These are phyloP conservation scores for Dugesia japonica DNA, from an alignment of 2,888 invertebrate species.

Conservation along the genomic window DNA sequence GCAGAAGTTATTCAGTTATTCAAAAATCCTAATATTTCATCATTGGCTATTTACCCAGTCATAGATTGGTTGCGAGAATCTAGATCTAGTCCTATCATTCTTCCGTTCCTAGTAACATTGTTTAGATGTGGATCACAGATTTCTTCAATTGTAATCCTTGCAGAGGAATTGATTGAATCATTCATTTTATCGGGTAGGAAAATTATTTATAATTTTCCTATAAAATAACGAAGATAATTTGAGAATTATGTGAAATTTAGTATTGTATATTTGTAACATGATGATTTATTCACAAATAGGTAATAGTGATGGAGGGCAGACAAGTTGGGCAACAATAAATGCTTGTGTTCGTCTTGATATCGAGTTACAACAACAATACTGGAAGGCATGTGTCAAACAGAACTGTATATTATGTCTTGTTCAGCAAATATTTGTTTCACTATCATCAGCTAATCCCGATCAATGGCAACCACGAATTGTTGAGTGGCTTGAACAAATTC, in stretches of 20 bases:
- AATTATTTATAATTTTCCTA: too few relatives aligned
- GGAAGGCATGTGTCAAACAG: constrained; percentile 1
- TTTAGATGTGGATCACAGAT: not conserved
- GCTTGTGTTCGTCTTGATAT: not conserved
- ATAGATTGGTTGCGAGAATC: not conserved
- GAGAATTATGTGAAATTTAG: too few relatives aligned
- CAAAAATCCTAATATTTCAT: not conserved
- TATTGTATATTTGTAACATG: too few relatives aligned
- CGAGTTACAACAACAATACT: not conserved
- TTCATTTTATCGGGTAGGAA: not conserved
- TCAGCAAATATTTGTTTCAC: not conserved
- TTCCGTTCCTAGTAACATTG: not conserved
- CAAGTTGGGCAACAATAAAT: not conserved
- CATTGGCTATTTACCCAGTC: not conserved
- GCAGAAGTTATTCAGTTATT: not conserved
- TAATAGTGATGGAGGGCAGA: not conserved
- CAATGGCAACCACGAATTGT: not conserved
- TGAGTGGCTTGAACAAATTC: not conserved
- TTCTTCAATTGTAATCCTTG: not conserved
- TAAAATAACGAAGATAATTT: too few relatives aligned
- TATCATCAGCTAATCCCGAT: not conserved
- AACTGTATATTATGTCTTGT: not conserved
- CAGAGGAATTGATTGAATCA: not conserved
- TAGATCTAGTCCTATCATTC: not conserved
- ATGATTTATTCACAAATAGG: not conserved